Base-by-base conservation (phyloP, 2,888 invertebrate genomes). In the Pardosa pseudoannulata region DNA sequence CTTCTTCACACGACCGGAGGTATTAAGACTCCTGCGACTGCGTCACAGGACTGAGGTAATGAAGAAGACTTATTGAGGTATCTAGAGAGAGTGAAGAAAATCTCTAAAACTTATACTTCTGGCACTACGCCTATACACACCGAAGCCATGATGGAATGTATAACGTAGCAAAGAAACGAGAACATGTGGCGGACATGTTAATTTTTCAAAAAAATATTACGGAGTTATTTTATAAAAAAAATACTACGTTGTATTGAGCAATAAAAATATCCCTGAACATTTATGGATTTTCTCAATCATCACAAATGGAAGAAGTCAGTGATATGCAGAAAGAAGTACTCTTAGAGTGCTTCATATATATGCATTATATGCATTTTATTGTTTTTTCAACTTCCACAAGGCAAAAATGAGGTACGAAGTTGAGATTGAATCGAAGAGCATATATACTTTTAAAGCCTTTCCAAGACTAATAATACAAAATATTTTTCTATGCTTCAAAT, bases 341-440 rank as follows among this genome's bases (percentile, higher is more conserved):
- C 2, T 11, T 23, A 56, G 39, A 73, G 27, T n/a, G 76, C 76
- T 32, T 16, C 31, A 62, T n/a, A 19, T 27, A 64, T 46, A 71
- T 62, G 19, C 67, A 65, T 46, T 23, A 23, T 23, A 56, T 56
- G 56, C 23, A 56, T 23, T 56, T 36, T 19, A 62, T 36, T n/a
- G n/a, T n/a, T n/a, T n/a, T 79, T 65, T 70, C 75, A 70, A 82
- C 74, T 82, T 76, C 67, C 36, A 68, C 56, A 78, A 85, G 78
- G 78, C 78, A 67, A 70, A 79, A 85, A 85, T 78, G 83, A 85
- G 83, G 83, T 85, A 85, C 67, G 78, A 78, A 73, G 83, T 56
- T 56, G 56, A 56, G 23, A 56, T 56, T 23, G 23, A 23, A 16
- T 56, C 5, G 13, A 23, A 23, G 56, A 56, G 56, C 11, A 5